A percentile compares a stretch with the other conserved stretches of the same genome.
Conservation (phyloP, 2,888 invertebrate species). For the Tribolium freemani region DNA sequence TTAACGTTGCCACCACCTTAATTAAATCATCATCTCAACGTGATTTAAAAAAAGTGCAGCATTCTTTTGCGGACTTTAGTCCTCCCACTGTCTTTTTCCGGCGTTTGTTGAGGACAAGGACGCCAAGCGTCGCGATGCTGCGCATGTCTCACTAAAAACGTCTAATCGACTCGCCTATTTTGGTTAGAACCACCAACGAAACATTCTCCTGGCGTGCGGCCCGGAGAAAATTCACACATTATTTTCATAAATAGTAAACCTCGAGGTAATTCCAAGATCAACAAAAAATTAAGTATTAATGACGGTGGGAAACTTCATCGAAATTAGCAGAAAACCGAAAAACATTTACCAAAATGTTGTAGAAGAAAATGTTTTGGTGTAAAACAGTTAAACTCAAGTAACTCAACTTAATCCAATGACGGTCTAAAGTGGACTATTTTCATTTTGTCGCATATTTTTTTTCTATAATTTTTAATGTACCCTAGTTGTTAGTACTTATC, state of each 20-base stretch:
- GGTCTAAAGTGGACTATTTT: too few relatives aligned
- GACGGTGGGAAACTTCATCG: too few relatives aligned
- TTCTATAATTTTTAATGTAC: too few relatives aligned
- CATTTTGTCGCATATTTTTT: too few relatives aligned
- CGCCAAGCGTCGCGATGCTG: slow-evolving; percentile 30
- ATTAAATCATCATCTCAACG: slow-evolving; percentile 12
- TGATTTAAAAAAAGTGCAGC: slow-evolving; percentile 10
- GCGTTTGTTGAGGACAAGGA: slow-evolving; percentile 28
- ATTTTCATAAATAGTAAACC: slow-evolving; percentile 16
- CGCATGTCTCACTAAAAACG: slow-evolving; percentile 41
- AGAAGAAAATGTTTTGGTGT: not conserved
- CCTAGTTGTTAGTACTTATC: too few relatives aligned
- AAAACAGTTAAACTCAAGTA: too few relatives aligned
- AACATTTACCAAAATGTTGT: too few relatives aligned
- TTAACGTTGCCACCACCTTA: not conserved
- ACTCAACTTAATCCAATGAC: too few relatives aligned
- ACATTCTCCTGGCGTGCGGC: slow-evolving; percentile 37
- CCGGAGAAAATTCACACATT: slow-evolving; percentile 44
- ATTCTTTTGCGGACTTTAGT: slow-evolving; percentile 20
- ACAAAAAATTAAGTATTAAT: not conserved
- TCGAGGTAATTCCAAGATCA: slow-evolving; percentile 1
- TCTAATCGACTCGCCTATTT: slow-evolving; percentile 48
- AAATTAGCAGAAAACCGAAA: too few relatives aligned
- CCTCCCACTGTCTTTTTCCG: slow-evolving; percentile 19
- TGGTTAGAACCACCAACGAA: slow-evolving; percentile 47